Evolutionary conservation across 2,113 vertebrate genomes (phyloP).

Genomic region (Stegostoma tigrinum): DNA sequence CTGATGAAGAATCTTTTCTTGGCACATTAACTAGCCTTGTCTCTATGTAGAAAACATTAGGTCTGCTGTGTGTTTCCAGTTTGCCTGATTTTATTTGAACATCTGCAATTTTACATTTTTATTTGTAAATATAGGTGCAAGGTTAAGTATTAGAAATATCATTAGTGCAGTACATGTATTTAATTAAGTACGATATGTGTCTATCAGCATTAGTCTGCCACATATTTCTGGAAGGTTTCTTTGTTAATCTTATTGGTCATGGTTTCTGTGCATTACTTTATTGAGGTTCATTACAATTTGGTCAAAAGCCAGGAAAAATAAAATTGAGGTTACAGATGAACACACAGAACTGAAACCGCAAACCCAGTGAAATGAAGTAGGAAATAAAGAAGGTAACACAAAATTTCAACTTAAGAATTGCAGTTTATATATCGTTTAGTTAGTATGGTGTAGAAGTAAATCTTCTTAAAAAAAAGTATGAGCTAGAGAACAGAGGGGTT

Average conservation of each 20-base stretch:
- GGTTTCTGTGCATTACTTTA: conserved; percentile 28
- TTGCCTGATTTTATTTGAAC: not conserved
- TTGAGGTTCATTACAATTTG: conserved; percentile 20
- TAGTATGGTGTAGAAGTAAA: not conserved
- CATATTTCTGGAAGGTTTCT: not conserved
- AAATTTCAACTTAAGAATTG: not conserved
- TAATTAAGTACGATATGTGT: conserved; percentile 20
- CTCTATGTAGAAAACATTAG: not conserved
- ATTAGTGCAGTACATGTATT: not conserved
- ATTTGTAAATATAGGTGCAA: conserved; percentile 31
- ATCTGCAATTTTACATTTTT: conserved; percentile 16
- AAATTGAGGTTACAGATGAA: conserved; percentile 12
- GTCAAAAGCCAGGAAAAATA: conserved; percentile 2
- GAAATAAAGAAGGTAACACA: not conserved
- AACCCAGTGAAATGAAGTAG: not conserved
- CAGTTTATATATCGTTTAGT: not conserved
- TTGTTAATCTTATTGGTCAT: not conserved
- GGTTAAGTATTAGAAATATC: conserved; percentile 28
- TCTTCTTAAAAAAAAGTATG: conserved; percentile 40
- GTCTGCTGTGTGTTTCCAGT: not conserved
- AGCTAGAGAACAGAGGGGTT: conserved; percentile 42
- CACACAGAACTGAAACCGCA: not conserved
- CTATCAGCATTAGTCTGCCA: not conserved
- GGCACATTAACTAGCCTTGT: not conserved
- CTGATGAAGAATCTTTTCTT: not conserved